A percentile compares a stretch with the other conserved stretches of the same genome.
Evolutionary conservation across 2,797 vertebrate species (phyloP).

Genomic region (Ispidina lecontei): DNA sequence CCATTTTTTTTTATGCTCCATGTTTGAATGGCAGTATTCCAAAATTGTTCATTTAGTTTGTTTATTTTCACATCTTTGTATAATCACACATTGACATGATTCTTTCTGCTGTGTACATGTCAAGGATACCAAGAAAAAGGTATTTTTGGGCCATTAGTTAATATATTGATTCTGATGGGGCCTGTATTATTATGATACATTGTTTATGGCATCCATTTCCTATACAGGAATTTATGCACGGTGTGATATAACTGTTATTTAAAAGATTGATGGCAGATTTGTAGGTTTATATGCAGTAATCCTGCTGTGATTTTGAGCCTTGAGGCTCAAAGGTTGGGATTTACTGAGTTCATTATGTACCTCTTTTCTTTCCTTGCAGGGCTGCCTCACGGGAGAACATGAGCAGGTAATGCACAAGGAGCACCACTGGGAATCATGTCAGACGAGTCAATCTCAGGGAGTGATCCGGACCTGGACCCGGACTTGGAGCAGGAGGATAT

Average conservation of each 20-base stretch:
- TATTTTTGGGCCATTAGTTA: background rate
- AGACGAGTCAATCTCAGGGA: conserved; percentile 97
- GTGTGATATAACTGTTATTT: background rate
- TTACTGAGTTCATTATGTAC: background rate
- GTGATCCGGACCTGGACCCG: conserved; percentile 92
- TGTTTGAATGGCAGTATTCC: background rate
- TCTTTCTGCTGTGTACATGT: background rate
- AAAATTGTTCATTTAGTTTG: background rate
- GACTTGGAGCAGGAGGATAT: conserved; percentile 88
- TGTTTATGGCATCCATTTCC: background rate
- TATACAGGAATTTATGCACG: background rate
- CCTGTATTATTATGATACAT: background rate
- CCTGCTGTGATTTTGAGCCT: background rate
- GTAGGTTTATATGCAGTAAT: background rate
- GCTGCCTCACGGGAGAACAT: conserved; percentile 80
- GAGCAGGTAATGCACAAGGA: conserved; percentile 92
- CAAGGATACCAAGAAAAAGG: background rate
- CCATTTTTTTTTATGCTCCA: background rate
- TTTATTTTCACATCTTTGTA: background rate
- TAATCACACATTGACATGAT: background rate
- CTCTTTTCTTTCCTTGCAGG: conserved; percentile 29
- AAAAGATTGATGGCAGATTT: background rate
- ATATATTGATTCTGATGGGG: background rate
- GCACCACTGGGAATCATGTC: conserved; percentile 93
- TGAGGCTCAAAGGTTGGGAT: background rate